phyloP scores from a whole-genome alignment of 1,140 invertebrate species.

The Solen grandis region DNA sequence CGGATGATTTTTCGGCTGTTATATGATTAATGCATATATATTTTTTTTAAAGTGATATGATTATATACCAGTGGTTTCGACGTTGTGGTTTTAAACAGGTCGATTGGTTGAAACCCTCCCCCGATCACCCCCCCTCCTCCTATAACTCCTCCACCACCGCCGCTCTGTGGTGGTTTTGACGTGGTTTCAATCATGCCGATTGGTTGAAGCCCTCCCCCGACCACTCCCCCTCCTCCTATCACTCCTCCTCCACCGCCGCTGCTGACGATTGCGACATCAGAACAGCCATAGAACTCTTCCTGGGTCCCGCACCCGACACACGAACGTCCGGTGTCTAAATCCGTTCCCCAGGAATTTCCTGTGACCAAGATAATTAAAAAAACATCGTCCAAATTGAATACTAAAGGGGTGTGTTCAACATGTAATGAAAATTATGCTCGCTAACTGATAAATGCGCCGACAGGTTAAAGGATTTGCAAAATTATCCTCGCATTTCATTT shows the following conservation, averaged over 20 bases:
- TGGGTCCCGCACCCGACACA: slow-evolving; percentile 33
- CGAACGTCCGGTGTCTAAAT: background rate
- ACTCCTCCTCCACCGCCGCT: background rate
- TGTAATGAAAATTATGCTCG: too few species aligned
- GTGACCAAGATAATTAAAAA: background rate
- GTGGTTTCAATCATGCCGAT: background rate
- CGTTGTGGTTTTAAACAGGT: background rate
- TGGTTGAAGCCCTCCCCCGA: background rate
- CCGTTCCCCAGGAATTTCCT: slow-evolving; percentile 52
- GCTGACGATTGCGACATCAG: slow-evolving; percentile 17
- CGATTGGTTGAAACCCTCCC: background rate
- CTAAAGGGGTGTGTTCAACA: too few species aligned
- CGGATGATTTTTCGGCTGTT: too few species aligned
- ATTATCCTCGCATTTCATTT: too few species aligned
- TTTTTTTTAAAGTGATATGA: background rate
- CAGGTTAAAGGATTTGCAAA: too few species aligned
- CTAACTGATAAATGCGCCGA: too few species aligned
- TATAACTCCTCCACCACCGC: background rate
- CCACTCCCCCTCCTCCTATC: background rate
- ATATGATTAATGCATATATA: too few species aligned
- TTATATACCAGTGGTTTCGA: background rate
- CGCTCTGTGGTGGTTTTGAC: background rate
- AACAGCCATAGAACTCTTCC: slow-evolving; percentile 24
- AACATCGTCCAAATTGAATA: too few species aligned
- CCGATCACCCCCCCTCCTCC: background rate